These are phyloP conservation scores for Deroplatys truncata DNA, from an alignment of 2,888 invertebrate species.

Conservation along the genomic window DNA sequence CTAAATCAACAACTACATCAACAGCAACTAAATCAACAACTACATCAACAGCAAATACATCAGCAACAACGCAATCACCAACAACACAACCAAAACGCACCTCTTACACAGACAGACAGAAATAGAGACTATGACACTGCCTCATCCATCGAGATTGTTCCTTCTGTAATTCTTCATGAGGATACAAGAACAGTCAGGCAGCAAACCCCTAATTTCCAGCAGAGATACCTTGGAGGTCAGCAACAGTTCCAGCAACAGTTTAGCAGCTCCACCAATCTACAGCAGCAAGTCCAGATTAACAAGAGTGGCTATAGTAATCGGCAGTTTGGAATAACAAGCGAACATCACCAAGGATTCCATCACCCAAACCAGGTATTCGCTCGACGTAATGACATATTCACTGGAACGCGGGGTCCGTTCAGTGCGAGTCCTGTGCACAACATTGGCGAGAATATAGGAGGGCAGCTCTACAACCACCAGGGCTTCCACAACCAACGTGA, in stretches of 20 bases:
- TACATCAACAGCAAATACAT: no score
- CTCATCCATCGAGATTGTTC: not conserved
- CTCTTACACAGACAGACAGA: not conserved
- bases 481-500: not conserved
- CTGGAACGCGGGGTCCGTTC: not conserved
- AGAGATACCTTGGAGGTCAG: not conserved
- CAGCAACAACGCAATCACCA: not conserved
- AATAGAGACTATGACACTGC: not conserved
- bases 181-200: not conserved
- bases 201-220: not conserved
- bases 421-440: not conserved
- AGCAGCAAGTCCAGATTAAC: not conserved
- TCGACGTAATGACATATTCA: not conserved
- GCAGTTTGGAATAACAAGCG: not conserved
- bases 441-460: not conserved
- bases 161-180: not conserved
- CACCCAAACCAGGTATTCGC: not conserved
- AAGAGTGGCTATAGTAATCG: not conserved
- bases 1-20: slow-evolving; percentile 31
- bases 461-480: not conserved
- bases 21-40: slow-evolving; percentile 27
- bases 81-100: slow-evolving; percentile 32
- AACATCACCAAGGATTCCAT: not conserved
- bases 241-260: not conserved
- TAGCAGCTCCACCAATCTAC: not conserved